These are phyloP conservation scores for Pyrochroa serraticornis DNA, from an alignment of 2,888 invertebrate genomes.

Conservation along the genomic window DNA sequence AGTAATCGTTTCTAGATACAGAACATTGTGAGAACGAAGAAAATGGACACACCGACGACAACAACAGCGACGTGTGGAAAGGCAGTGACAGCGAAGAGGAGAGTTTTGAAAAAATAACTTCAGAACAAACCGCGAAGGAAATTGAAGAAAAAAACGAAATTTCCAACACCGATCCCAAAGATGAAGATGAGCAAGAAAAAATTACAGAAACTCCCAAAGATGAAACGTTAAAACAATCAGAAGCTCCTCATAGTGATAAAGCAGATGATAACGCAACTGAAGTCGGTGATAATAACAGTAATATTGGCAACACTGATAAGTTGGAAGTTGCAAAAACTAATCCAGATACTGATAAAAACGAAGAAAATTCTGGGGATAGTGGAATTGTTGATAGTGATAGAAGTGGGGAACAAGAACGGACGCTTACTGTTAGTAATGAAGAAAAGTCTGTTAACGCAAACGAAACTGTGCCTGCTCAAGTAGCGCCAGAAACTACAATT, in stretches of 20 bases:
- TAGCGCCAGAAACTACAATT: no score
- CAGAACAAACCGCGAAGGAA: background rate
- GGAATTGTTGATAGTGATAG: no score
- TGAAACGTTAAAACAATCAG: no score
- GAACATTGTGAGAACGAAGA: conserved; percentile 12
- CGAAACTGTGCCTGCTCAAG: no score
- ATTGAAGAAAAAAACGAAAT: background rate
- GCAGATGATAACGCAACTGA: background rate
- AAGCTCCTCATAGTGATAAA: no score
- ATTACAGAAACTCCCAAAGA: background rate
- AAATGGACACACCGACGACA: conserved; percentile 7
- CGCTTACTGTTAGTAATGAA: background rate
- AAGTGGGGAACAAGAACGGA: background rate
- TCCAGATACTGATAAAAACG: conserved; percentile 23
- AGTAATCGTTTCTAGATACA: conserved; percentile 4
- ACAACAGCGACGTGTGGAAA: conserved; percentile 30
- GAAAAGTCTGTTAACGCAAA: background rate
- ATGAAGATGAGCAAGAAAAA: background rate
- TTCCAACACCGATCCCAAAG: background rate
- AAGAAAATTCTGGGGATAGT: background rate
- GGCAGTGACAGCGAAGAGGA: conserved; percentile 28
- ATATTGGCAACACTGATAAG: conserved; percentile 26
- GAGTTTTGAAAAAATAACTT: no score
- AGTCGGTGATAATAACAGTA: background rate
- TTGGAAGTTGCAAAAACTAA: conserved; percentile 25